Percentiles rank a stretch among this genome's conserved stretches.
Conservation (phyloP, 2,113 vertebrate genomes). For the Globicephala melas region DNA sequence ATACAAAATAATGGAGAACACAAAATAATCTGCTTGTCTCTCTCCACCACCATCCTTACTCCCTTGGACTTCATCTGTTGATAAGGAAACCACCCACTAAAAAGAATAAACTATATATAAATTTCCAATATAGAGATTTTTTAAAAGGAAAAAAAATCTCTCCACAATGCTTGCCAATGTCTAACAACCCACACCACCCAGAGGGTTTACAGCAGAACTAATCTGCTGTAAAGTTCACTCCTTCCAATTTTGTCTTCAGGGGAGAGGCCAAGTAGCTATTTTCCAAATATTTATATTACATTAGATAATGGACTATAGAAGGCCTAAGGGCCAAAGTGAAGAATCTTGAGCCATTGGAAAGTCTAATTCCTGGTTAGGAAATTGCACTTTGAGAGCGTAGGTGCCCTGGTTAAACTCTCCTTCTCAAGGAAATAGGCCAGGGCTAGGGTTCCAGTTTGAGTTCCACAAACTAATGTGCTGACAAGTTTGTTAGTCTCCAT, state of each 20-base stretch:
- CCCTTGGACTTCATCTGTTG: neutral
- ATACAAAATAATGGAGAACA: neutral
- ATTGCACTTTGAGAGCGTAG: neutral
- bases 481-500: neutral
- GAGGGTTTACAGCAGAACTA: neutral
- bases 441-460: neutral
- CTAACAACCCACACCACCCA: neutral
- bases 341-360: neutral
- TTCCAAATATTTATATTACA: neutral
- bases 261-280: neutral
- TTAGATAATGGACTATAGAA: neutral
- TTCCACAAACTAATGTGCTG: neutral
- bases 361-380: neutral
- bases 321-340: neutral
- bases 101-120: neutral
- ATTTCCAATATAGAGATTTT: neutral
- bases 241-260: neutral
- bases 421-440: neutral
- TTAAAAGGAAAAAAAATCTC: neutral
- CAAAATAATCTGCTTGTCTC: neutral
- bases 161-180: neutral
- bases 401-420: neutral
- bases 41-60: neutral
- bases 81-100: neutral
- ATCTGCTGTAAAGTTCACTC: neutral